Evolutionary conservation across 2,888 invertebrate species (phyloP).

Genomic region (Esperia sulphurella): DNA sequence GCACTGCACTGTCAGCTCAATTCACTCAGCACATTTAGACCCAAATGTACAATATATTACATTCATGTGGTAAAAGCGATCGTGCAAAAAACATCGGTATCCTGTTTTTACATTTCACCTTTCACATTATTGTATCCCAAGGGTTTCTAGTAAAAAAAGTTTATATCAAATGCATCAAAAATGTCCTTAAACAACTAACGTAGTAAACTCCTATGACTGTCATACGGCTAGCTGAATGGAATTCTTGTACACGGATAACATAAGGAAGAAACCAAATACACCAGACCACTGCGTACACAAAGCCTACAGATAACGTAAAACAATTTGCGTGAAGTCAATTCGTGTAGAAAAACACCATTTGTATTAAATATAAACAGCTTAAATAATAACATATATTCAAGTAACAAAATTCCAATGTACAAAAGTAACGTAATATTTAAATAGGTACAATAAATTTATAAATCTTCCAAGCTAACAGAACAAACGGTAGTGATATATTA

Average conservation of each 20-base stretch:
- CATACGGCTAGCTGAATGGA: constrained; percentile 68
- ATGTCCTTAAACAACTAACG: constrained; percentile 78
- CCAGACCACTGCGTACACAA: constrained; percentile 70
- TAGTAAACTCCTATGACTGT: constrained; percentile 65
- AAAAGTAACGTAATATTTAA: constrained; percentile 71
- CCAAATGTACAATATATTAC: constrained; percentile 80
- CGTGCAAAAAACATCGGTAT: constrained; percentile 72
- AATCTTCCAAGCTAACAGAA: constrained; percentile 69
- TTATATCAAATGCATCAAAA: constrained; percentile 79
- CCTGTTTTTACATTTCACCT: constrained; percentile 70
- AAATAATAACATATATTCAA: constrained; percentile 74
- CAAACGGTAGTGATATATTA: constrained; percentile 50
- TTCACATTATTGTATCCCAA: constrained; percentile 60
- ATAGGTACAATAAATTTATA: constrained; percentile 59
- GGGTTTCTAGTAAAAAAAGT: constrained; percentile 79
- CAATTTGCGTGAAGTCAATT: constrained; percentile 66
- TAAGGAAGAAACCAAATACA: constrained; percentile 69
- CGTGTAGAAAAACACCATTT: constrained; percentile 67
- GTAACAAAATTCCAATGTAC: constrained; percentile 76
- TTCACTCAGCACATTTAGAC: constrained; percentile 77
- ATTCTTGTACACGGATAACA: constrained; percentile 63
- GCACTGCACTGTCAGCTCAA: constrained; percentile 72
- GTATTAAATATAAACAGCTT: constrained; percentile 74
- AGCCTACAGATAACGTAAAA: constrained; percentile 68
- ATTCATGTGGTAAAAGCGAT: constrained; percentile 71